These are phyloP conservation scores for Mormyrus lacerda DNA, from an alignment of 2,113 vertebrate species.

Conservation along the genomic window DNA sequence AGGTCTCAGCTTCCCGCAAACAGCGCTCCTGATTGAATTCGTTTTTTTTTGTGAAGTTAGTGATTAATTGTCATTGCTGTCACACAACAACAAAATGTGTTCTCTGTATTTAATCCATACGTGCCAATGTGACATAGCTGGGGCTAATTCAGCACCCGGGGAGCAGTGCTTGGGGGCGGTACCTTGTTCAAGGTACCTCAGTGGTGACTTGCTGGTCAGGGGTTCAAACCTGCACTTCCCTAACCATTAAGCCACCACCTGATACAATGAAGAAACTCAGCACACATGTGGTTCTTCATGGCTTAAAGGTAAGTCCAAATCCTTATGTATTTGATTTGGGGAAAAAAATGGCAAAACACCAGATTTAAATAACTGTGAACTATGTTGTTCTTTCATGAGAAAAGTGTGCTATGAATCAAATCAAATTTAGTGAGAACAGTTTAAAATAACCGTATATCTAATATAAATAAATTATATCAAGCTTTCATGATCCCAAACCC, in stretches of 20 bases:
- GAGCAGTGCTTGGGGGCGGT: too few relatives aligned
- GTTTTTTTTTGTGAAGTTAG: too few relatives aligned
- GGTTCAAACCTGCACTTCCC: too few relatives aligned
- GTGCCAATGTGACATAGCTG: too few relatives aligned
- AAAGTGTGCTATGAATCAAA: background rate
- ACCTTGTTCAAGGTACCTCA: too few relatives aligned
- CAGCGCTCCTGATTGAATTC: background rate
- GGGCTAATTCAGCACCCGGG: too few relatives aligned
- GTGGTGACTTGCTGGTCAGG: too few relatives aligned
- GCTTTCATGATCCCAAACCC: background rate
- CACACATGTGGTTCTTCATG: background rate
- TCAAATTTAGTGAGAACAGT: background rate
- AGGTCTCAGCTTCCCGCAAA: background rate
- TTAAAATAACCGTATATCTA: background rate
- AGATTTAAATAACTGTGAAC: background rate
- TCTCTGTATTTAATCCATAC: too few relatives aligned
- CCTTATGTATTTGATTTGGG: background rate
- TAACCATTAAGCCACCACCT: too few relatives aligned
- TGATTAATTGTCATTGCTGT: too few relatives aligned
- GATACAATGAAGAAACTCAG: background rate
- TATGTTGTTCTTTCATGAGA: background rate
- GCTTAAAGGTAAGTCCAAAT: background rate
- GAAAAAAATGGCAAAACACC: background rate
- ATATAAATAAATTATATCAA: background rate
- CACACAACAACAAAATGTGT: too few relatives aligned